Conservation (phyloP, 2,113 vertebrate genomes). For the Megaptera novaeangliae region DNA sequence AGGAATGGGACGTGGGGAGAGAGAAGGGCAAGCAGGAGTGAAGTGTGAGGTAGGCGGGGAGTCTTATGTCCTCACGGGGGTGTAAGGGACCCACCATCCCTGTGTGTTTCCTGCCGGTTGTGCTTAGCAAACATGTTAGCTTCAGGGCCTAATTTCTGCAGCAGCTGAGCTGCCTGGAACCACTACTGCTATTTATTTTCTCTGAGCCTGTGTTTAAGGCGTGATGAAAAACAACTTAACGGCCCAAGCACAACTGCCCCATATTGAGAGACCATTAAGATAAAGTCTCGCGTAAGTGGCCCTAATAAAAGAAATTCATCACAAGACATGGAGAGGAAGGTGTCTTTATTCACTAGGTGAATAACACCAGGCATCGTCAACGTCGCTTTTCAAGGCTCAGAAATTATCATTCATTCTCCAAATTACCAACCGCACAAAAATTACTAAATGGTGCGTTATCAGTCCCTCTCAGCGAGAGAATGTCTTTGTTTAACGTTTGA, state of each 20-base stretch:
- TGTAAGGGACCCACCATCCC: background rate
- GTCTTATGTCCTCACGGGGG: accelerated
- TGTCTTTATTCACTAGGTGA: constrained; percentile 84
- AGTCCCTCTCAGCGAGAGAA: constrained; percentile 82
- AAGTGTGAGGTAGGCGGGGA: background rate
- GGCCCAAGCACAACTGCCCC: constrained; percentile 77
- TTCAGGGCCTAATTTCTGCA: constrained; percentile 18
- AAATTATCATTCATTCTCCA: constrained; percentile 89
- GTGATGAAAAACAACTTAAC: constrained; percentile 79
- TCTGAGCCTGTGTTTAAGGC: constrained; percentile 67
- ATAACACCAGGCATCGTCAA: constrained; percentile 82
- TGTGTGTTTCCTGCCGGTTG: background rate
- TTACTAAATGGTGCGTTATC: constrained; percentile 88
- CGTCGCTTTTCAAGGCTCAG: constrained; percentile 79
- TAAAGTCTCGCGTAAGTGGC: constrained; percentile 84
- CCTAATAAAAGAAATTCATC: constrained; percentile 89
- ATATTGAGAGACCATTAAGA: constrained; percentile 84
- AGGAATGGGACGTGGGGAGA: background rate
- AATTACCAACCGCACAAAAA: constrained; percentile 86
- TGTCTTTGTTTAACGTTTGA: constrained; percentile 82
- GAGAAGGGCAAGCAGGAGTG: background rate
- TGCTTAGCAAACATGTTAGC: background rate
- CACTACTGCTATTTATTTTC: constrained; percentile 78
- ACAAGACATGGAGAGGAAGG: constrained; percentile 82
- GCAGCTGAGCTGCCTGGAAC: constrained; percentile 60